Evolutionary conservation across 2,797 vertebrate species (phyloP), one percentile per base, ranked within the genome.

Genomic region (Synanceia verrucosa): DNA sequence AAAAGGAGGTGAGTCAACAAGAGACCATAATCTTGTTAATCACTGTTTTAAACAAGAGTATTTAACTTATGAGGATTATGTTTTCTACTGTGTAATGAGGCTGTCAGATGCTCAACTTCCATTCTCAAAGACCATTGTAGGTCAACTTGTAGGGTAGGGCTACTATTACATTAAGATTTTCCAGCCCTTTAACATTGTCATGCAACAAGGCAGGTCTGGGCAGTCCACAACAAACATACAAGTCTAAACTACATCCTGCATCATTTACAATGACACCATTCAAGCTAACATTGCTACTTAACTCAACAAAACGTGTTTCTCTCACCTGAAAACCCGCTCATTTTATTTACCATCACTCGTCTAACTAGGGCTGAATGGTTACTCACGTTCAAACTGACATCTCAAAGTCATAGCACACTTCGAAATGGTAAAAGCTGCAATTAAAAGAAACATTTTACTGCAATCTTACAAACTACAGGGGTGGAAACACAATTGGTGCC

Each of bases 161-260:
- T 37, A 43, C 14, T 3, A 6, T 26, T 37, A 46, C n/a, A 19
- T 33, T 13, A 9, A 37, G 6, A 59, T 51, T 6, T 64, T 60
- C 28, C 18, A 47, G 47, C 26, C 48, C 19, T 44, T 58, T 21
- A 13, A 39, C 2, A 33, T 46, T 9, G 11, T 28, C 36, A 39
- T 47, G 24, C 46, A 53, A 26, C 21, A 36, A 26, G 14, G 41
- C 16, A 0, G n/a, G 26, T 58, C 26, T 21, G 39, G 11, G 56
- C 31, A 44, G 29, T n/a, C 50, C 41, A 36, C 43, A 43, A 44
- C n/a, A 11, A 37, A 6, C 8, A 57, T 5, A 33, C 28, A 53
- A 18, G 39, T 21, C 19, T n/a, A 16, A 52, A 70, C 52, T 37
- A 41, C 57, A 43, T 33, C 57, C 39, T 53, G 51, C 31, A 60